Evolutionary conservation across 1,140 invertebrate genomes (phyloP).

Genomic region (Tetranychus urticae): DNA sequence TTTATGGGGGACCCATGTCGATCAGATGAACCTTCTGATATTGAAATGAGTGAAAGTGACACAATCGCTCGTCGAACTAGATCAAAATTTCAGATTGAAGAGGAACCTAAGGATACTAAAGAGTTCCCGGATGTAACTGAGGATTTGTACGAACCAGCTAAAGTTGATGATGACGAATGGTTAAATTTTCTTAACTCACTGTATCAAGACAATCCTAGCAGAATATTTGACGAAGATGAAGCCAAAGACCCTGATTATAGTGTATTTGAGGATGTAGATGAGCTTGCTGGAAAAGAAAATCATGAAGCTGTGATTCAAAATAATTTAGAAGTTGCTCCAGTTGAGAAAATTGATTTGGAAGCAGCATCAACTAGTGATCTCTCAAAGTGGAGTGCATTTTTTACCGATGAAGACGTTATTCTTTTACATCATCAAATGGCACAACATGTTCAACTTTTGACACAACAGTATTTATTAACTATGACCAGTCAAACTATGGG

Average conservation of each 20-base stretch:
- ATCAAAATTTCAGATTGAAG: neutral
- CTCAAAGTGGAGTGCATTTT: neutral
- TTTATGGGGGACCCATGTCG: neutral
- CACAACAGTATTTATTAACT: neutral
- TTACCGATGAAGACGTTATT: neutral
- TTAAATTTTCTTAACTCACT: neutral
- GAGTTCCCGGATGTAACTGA: neutral
- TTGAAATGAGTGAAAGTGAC: neutral
- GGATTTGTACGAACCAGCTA: neutral
- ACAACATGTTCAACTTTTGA: constrained; percentile 1
- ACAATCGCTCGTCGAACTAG: neutral
- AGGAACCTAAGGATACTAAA: neutral
- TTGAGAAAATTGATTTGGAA: too few relatives aligned
- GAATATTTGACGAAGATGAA: neutral
- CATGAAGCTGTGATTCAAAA: neutral
- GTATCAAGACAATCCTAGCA: neutral
- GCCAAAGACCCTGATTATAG: neutral
- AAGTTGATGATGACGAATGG: neutral
- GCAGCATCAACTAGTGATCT: neutral
- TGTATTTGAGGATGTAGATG: neutral
- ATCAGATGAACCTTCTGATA: neutral
- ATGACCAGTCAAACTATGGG: neutral
- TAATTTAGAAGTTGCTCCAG: too few relatives aligned
- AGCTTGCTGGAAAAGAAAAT: neutral
- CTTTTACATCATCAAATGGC: neutral